Conservation (phyloP, 1,140 invertebrate genomes). For the Heliconius hermathena region DNA sequence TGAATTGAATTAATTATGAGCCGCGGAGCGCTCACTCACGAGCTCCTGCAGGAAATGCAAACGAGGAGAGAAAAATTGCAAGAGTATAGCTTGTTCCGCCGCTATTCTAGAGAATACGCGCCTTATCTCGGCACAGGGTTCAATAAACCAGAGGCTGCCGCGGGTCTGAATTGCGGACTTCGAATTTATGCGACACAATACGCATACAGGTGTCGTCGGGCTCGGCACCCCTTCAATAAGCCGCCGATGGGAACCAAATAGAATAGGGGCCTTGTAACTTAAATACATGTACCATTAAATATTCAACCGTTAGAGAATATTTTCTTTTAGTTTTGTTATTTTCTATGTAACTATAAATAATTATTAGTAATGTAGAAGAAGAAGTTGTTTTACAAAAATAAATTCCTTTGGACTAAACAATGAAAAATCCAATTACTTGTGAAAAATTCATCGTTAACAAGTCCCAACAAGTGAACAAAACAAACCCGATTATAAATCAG, state of each 20-base stretch:
- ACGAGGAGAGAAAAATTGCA: conserved; percentile 59
- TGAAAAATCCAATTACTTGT: conserved; percentile 80
- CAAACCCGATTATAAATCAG: conserved; percentile 62
- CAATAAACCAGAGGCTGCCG: conserved; percentile 69
- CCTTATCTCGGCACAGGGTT: conserved; percentile 70
- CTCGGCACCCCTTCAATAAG: conserved; percentile 68
- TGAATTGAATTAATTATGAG: conserved; percentile 81
- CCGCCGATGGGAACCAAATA: conserved; percentile 70
- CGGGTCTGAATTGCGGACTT: conserved; percentile 61
- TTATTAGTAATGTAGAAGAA: background rate
- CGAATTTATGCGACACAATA: conserved; percentile 78
- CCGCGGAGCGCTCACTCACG: conserved; percentile 53
- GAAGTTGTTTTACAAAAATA: background rate
- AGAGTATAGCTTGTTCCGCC: conserved; percentile 55
- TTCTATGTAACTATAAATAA: background rate
- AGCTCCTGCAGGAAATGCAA: conserved; percentile 65
- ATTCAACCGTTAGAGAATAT: conserved; percentile 27
- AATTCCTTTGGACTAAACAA: conserved; percentile 34
- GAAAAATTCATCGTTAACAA: conserved; percentile 70
- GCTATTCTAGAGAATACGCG: conserved; percentile 54
- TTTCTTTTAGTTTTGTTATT: background rate
- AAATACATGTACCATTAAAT: conserved; percentile 24
- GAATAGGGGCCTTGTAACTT: conserved; percentile 53
- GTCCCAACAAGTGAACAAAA: conserved; percentile 49
- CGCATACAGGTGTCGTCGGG: conserved; percentile 75